Evolutionary conservation across 2,113 vertebrate species (phyloP), one percentile per base, ranked within the genome.

Genomic region (Equus quagga): DNA sequence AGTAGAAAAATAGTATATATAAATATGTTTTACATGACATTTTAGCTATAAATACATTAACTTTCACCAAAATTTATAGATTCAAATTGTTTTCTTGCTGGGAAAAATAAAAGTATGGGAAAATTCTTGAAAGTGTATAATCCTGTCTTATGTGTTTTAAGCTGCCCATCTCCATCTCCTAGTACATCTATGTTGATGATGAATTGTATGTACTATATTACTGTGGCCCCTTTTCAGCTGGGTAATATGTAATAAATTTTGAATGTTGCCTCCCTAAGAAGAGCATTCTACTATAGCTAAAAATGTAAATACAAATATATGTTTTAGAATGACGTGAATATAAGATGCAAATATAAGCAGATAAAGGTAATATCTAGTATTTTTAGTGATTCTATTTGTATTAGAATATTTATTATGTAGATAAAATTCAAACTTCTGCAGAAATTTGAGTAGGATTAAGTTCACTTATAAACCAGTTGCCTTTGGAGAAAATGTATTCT

Each of bases 401-500:
- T 94, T 94, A 94, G 69, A 75, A 60, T 92, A 85, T 15, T 60
- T 46, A 72, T 60, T 62, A 54, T 72, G 58, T 33, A 90, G 85
- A 11, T 81, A 90, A 94, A 83, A 51, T 87, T 70, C 36, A 83
- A 1, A 82, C 13, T 41, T 60, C 31, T 90, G 36, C 18, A 78
- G 81, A 88, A 88, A 89, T 97, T 80, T 46, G 65, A 67, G 23
- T 67, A 54, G 49, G 18, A 41, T 85, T 17, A 36, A 26, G 6
- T 92, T 90, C 36, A 60, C 19, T 93, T 95, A 19, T 67, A 54
- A 96, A 54, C 33, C 41, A 82, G 44, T 96, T 94, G 33, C 11
- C 28, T 91, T 80, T 93, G 69, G 76, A 49, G 75, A 93, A 58
- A 80, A 62, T 67, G 19, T 67, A 64, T 79, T 80, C 46, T 70